Base-by-base conservation (phyloP, 2,113 vertebrate species). In the Colossoma macropomum region DNA sequence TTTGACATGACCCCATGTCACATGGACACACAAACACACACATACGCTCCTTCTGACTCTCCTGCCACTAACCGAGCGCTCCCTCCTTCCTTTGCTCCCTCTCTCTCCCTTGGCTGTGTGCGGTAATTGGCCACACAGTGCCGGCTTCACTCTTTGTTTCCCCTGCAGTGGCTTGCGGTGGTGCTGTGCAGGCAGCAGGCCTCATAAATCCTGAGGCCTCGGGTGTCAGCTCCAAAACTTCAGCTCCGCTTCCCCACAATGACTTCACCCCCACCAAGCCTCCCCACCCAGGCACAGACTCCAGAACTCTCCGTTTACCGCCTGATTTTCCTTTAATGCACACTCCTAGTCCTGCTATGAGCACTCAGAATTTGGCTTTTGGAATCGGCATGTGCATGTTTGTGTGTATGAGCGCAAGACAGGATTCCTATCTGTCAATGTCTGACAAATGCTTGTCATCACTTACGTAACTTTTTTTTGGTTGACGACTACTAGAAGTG, bases 191-290 rank as follows among this genome's bases (percentile, higher is more conserved):
- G 89, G 90, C 91, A 81, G 90, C 83, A 83, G 90, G 91, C 88
- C 92, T 92, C 91, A 77, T 94, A 92, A 93, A 94, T 94, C 93
- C 90, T 85, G 41, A 86, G 90, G 89, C 91, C 86, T 90, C 89
- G 83, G 21, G 52, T 84, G 88, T 90, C 91, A 87, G 89, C 84
- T 90, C 90, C 84, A 89, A 62, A 87, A 89, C 89, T 87, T 91
- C 86, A 87, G 89, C 91, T 91, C 84, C n/a, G 52, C 84, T 86
- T 81, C 87, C 85, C 75, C 70, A 89, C 90, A 89, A 86, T 89
- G 92, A 93, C 89, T 90, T 90, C 90, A 88, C 86, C 88, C 85
- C 87, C 86, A 32, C 84, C 76, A 68, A 74, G 81, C 62, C 76
- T 60, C 56, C 82, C 74, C 84, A 82, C 77, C 72, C 77, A 84